Evolutionary conservation across 2,888 invertebrate genomes (phyloP).

Genomic region (Dicyrtomina minuta): DNA sequence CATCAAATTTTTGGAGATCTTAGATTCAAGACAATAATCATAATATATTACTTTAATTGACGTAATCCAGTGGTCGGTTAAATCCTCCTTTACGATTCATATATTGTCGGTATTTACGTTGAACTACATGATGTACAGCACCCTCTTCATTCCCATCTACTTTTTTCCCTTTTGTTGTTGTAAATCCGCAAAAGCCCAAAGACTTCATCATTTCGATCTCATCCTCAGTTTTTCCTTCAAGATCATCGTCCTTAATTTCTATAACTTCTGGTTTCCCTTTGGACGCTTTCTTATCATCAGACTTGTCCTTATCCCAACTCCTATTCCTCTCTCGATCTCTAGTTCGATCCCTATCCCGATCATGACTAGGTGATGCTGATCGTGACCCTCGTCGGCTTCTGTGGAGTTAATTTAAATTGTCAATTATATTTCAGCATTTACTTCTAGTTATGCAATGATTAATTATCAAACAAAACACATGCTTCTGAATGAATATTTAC

Average conservation of each 20-base stretch:
- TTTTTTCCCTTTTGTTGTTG: constrained; percentile 93
- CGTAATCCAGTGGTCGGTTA: constrained; percentile 95
- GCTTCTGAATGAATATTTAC: background rate
- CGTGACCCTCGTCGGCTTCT: too few relatives aligned
- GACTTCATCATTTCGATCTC: constrained; percentile 92
- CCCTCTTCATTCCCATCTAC: constrained; percentile 91
- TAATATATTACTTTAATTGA: constrained; percentile 70
- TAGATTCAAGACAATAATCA: background rate
- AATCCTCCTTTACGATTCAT: constrained; percentile 99
- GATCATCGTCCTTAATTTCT: constrained; percentile 68
- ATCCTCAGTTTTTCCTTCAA: constrained; percentile 86
- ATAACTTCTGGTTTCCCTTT: constrained; percentile 33
- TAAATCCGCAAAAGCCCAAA: constrained; percentile 97
- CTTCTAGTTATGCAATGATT: too few relatives aligned
- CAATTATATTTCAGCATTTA: too few relatives aligned
- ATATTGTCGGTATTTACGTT: constrained; percentile 96
- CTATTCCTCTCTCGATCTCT: constrained; percentile 10
- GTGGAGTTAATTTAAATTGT: too few relatives aligned
- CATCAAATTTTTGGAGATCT: background rate
- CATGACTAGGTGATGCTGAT: constrained; percentile 24
- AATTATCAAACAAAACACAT: too few relatives aligned
- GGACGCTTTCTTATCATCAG: constrained; percentile 25
- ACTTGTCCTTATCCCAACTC: constrained; percentile 13
- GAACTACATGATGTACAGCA: constrained; percentile 92
- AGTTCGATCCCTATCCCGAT: constrained; percentile 12